Conservation (phyloP, 2,888 invertebrate species). For the Phasia obesa region DNA sequence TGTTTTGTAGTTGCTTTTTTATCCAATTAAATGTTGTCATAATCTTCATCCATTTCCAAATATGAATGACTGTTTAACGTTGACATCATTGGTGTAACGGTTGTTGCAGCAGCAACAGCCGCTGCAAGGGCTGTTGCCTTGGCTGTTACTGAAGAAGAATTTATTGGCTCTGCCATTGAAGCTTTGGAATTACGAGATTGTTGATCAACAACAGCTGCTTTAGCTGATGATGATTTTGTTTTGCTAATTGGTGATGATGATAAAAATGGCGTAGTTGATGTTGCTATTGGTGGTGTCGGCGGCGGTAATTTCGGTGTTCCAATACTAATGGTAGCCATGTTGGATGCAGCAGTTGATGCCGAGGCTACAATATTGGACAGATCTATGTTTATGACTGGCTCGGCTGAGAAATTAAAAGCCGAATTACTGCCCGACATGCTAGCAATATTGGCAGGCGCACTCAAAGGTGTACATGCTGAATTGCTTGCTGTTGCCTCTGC, state of each 20-base stretch:
- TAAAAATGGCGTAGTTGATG: slow-evolving; percentile 44
- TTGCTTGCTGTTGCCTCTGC: slow-evolving; percentile 61
- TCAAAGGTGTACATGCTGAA: slow-evolving; percentile 64
- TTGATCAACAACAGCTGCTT: slow-evolving; percentile 41
- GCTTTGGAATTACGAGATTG: slow-evolving; percentile 72
- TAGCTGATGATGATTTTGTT: slow-evolving; percentile 49
- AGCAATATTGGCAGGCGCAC: slow-evolving; percentile 69
- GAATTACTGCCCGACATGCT: slow-evolving; percentile 61
- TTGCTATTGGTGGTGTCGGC: slow-evolving; percentile 10
- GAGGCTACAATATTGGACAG: slow-evolving; percentile 79
- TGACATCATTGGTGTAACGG: slow-evolving; percentile 68
- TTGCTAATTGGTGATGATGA: slow-evolving; percentile 55
- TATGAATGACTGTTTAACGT: slow-evolving; percentile 74
- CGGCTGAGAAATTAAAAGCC: slow-evolving; percentile 74
- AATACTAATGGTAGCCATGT: slow-evolving; percentile 74
- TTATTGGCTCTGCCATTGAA: slow-evolving; percentile 71
- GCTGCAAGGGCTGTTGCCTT: slow-evolving; percentile 74
- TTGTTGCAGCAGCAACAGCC: slow-evolving; percentile 60
- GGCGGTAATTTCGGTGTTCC: slow-evolving; percentile 58
- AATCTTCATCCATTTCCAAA: slow-evolving; percentile 82
- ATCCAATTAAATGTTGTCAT: slow-evolving; percentile 81
- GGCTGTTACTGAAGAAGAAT: slow-evolving; percentile 70
- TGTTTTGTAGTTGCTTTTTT: slow-evolving; percentile 4
- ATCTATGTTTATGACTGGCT: slow-evolving; percentile 82
- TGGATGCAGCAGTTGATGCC: slow-evolving; percentile 47